Base-by-base conservation (phyloP, 1,140 invertebrate species). In the Lerema accius region DNA sequence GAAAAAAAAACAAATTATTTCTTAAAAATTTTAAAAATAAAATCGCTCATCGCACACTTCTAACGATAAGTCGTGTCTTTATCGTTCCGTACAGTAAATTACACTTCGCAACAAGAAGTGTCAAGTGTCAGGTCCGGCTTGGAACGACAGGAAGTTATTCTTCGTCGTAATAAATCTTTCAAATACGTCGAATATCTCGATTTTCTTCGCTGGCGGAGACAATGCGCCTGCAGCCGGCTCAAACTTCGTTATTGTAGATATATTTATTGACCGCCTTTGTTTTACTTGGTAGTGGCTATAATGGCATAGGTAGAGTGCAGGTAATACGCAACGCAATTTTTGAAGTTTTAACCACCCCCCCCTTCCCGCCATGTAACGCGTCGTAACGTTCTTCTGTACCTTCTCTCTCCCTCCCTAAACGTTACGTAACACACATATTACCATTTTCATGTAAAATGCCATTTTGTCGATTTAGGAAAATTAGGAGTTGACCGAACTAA, bases 101-200 rank as follows among this genome's bases (percentile, higher is more conserved):
- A 40, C 26, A 45, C 23, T 58, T 58, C 40, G 53, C 53, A 58
- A 58, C 53, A 45, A 35, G 26, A 43, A 56, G 53, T 58, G 55
- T 58, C 55, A 58, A 58, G 23, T 56, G 53, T 56, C 53, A 45
- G 16, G 55, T 58, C 55, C 42, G 42, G 55, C 28, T 46, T 58
- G 53, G 55, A 10, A 23, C 55, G 55, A 58, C 42, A 35, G 55
- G 42, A 58, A 58, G 55, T 58, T 58, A 58, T 58, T 58, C 55
- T 58, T 58, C 55, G 55, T 58, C 28, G 55, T 58, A 46, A 58
- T 58, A 58, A 58, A 58, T 58, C 55, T 58, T 45, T 58, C 42
- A 58, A 58, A 46, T 42, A 19, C 26, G 42, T 58, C 42, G 55
- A 58, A 58, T 58, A 28, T 45, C 42, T 16, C 55, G 55, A 58